Evolutionary conservation across 2,113 vertebrate species (phyloP).

Genomic region (Nesogale talazaci): DNA sequence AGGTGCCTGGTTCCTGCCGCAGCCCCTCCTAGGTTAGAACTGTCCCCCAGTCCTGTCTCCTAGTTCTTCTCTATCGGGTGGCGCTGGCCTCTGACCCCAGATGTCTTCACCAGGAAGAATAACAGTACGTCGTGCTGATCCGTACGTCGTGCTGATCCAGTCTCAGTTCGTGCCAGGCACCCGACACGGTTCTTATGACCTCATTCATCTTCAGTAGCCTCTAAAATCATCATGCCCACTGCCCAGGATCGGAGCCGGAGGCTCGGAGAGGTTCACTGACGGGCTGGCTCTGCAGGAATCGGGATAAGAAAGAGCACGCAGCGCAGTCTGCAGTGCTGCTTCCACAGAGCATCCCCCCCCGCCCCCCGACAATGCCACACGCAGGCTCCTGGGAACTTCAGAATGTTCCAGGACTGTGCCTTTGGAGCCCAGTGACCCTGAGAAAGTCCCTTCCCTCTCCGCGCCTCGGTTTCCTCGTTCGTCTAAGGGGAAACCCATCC

Average conservation of each 20-base stretch:
- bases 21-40: too few species aligned
- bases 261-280: background rate
- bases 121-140: background rate
- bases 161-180: fast-evolving
- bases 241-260: background rate
- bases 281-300: background rate
- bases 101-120: fast-evolving
- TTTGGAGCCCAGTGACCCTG: background rate
- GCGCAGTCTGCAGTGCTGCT: background rate
- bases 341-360: background rate
- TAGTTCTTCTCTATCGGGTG: too few species aligned
- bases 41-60: too few species aligned
- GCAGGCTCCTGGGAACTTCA: too few species aligned
- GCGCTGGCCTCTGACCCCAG: fast-evolving
- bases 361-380: background rate
- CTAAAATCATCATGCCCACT: background rate
- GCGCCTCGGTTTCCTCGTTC: background rate
- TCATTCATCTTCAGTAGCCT: background rate
- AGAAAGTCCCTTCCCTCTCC: background rate
- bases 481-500: background rate
- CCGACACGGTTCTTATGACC: fast-evolving
- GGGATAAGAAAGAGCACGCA: background rate
- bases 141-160: background rate
- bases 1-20: too few species aligned
- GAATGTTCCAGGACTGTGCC: background rate